Evolutionary conservation across 2,888 invertebrate genomes (phyloP), one percentile per base, ranked within the genome.

Genomic region (Mechanitis messenoides): DNA sequence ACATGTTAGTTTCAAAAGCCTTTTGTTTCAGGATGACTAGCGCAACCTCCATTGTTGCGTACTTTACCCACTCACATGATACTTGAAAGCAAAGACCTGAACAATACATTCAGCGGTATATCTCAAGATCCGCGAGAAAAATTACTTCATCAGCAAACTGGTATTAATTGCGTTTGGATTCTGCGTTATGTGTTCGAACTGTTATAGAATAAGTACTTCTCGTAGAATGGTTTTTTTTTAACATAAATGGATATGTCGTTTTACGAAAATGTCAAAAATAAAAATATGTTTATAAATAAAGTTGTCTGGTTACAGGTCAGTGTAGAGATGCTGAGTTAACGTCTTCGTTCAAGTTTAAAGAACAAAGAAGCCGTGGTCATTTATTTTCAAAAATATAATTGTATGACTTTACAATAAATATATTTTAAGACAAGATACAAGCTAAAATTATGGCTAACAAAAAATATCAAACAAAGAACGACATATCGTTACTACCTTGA

Each of bases 1-100:
- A 60, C 45, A 33, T 42, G 38, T 54, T 54, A 45, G 55, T 65
- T 69, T 68, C 68, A 67, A 69, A 64, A 68, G 67, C 28, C 67
- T 64, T 69, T 68, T 70, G 70, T 69, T 61, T 66, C 53, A 59
- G 60, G 63, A 60, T 59, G 59, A 60, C 60, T 56, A 50, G 55
- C 47, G 46, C 56, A 58, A 65, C 58, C 47, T 54, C 62, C 58
- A 63, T 65, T 66, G 65, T 68, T 62, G 60, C 57, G 31, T 65
- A 62, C 62, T 53, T 53, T 50, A 56, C 50, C 50, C 50, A 53
- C 65, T 66, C 59, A 61, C 65, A 59, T 65, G 61, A 63, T 56
- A 55, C 45, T 28, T 11, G 55, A 55, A 38, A 47, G 54, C 46
- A 53, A 35, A 33, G 55, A 56, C 55, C 55, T 53, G 59, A 62